Base-by-base conservation (phyloP, 1,140 invertebrate species). In the Drosophila yakuba region DNA sequence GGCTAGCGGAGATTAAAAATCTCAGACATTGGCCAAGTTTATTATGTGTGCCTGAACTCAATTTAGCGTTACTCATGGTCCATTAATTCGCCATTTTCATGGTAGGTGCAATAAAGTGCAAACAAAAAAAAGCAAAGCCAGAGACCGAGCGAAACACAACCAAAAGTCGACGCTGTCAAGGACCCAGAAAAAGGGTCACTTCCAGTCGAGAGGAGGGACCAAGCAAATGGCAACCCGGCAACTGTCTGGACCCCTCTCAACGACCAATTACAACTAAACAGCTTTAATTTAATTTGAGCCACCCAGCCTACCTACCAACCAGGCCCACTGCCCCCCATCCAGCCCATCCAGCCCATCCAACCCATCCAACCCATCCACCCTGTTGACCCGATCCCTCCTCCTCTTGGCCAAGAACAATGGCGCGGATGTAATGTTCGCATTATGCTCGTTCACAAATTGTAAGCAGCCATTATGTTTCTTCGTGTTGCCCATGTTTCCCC, bases 361-460 rank as follows among this genome's bases (percentile, higher is more conserved):
- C n/a, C n/a, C n/a, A n/a, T 10, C 28, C 12, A n/a, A 10, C 8
- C 3, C 20, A 20, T 20, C 0, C 15, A 15, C 15, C 47, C 51
- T 48, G 43, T 5, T 51, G 57, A 20, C 28, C 44, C 59, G 43
- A 14, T 17, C n/a, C 54, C 36, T 11, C 44, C 36, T n/a, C 4
- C 57, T 75, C 17, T 25, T 44, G 28, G 20, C 57, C 66, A 71
- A 89, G 78, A 88, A 89, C 84, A 89, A 89, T 89, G 85, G 84
- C 84, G 85, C 80, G 84, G 85, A 89, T 89, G 84, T 89, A 89
- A 89, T 89, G 84, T 84, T 89, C 84, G 84, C 84, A 89, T 89
- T 89, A 89, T 89, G 84, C 84, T 89, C 84, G 84, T 89, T 89
- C 84, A 89, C 84, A 89, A 89, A 89, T 89, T 89, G 84, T 89